phyloP scores from a whole-genome alignment of 1,140 invertebrate genomes.

The Schlechtendalia chinensis region DNA sequence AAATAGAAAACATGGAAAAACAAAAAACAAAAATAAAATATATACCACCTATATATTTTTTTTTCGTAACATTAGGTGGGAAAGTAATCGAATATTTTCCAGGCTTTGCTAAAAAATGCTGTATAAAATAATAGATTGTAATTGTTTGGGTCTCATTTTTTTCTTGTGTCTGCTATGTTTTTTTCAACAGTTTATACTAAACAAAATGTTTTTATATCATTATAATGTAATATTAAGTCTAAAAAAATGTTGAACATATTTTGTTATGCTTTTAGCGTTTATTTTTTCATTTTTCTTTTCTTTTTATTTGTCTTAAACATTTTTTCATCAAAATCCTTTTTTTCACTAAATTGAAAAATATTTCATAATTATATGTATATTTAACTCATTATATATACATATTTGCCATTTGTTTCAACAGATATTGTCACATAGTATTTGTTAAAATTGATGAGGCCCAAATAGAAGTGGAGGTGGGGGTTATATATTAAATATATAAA shows the following conservation, averaged over 20 bases:
- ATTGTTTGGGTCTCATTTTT: constrained; percentile 46
- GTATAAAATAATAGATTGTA: constrained; percentile 47
- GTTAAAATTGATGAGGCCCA: constrained; percentile 27
- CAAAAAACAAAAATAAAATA: constrained; percentile 1
- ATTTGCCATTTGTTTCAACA: constrained; percentile 12
- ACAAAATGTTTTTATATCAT: constrained; percentile 42
- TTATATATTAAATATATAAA: constrained; percentile 5
- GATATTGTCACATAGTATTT: constrained; percentile 18
- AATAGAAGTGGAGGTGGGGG: constrained; percentile 29
- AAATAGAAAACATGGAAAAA: constrained; percentile 26
- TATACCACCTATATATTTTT: constrained; percentile 36
- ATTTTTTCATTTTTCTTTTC: no score
- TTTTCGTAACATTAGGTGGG: constrained; percentile 45
- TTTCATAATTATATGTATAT: constrained; percentile 17
- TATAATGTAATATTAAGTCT: constrained; percentile 42
- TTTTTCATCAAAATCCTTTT: constrained; percentile 18
- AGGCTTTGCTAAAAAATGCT: constrained; percentile 44
- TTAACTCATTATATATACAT: background rate
- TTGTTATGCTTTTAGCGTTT: constrained; percentile 22
- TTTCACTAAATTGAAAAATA: background rate
- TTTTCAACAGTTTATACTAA: constrained; percentile 46
- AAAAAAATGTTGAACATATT: constrained; percentile 42
- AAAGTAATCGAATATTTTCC: constrained; percentile 47
- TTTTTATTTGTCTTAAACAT: constrained; percentile 15
- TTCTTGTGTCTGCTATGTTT: constrained; percentile 43